Evolutionary conservation across 2,797 vertebrate species (phyloP).

Genomic region (Phrynocephalus guinanensis): DNA sequence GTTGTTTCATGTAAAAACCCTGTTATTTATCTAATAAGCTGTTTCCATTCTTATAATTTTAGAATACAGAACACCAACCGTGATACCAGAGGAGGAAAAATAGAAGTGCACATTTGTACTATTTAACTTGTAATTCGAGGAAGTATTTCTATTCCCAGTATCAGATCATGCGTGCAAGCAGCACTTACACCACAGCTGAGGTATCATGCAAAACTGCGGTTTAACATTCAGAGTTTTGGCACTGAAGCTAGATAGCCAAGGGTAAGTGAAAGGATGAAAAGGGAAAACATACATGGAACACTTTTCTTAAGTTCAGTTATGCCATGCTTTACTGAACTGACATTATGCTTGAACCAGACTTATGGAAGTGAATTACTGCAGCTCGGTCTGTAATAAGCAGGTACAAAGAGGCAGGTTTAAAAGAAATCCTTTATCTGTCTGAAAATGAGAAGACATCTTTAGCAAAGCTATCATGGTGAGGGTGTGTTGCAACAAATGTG

Average conservation of each 20-base stretch:
- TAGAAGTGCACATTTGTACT: neutral
- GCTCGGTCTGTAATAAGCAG: neutral
- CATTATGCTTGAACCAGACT: too few species aligned
- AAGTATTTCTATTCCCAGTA: neutral
- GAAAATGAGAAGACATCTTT: slow-evolving; percentile 4
- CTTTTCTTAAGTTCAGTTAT: neutral
- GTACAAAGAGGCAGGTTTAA: neutral
- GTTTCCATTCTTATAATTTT: neutral
- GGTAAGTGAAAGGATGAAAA: neutral
- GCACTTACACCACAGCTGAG: neutral
- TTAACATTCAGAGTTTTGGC: neutral
- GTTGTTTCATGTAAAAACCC: neutral
- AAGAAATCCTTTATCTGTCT: neutral
- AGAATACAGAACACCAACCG: neutral
- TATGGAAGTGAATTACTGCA: neutral
- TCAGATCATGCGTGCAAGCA: neutral
- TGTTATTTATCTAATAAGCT: neutral
- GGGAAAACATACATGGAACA: neutral
- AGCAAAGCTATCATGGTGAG: neutral
- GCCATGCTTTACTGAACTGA: neutral
- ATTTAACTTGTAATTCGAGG: neutral
- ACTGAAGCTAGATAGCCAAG: neutral
- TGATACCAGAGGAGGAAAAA: neutral
- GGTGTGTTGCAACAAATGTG: neutral
- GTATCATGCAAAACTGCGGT: neutral